These are phyloP conservation scores for Ceratosolen solmsi DNA, from an alignment of 1,140 invertebrate species.

Conservation along the genomic window DNA sequence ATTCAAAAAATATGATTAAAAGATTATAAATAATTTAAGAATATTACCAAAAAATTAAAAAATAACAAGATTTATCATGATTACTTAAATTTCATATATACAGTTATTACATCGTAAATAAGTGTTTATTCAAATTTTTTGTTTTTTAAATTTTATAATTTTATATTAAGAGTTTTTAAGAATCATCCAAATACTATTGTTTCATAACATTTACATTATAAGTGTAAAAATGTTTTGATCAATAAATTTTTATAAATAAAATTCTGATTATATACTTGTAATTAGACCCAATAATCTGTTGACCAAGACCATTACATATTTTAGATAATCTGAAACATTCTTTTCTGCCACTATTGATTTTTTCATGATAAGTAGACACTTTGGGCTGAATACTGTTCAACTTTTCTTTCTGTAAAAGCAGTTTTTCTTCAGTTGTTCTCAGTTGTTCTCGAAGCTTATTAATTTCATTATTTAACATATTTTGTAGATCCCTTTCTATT, in stretches of 20 bases:
- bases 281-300: constrained; percentile 61
- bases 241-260: constrained; percentile 9
- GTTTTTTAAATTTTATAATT: no score
- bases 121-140: no score
- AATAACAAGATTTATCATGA: no score
- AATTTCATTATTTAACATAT: constrained; percentile 58
- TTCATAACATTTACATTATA: constrained; percentile 16
- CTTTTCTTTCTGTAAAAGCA: constrained; percentile 61
- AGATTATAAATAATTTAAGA: no score
- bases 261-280: constrained; percentile 66
- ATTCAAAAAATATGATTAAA: no score
- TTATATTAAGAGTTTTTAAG: neutral
- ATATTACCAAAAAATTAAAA: no score
- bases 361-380: constrained; percentile 61
- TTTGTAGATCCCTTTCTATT: constrained; percentile 64
- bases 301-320: constrained; percentile 66
- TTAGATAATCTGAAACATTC: constrained; percentile 66
- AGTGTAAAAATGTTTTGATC: constrained; percentile 36
- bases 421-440: constrained; percentile 61
- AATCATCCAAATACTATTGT: neutral
- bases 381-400: constrained; percentile 62
- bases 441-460: constrained; percentile 63
- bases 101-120: no score
- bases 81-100: no score
- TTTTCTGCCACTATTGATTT: constrained; percentile 63